Evolutionary conservation across 2,888 invertebrate genomes (phyloP).

Genomic region (Polymixis flavicincta): DNA sequence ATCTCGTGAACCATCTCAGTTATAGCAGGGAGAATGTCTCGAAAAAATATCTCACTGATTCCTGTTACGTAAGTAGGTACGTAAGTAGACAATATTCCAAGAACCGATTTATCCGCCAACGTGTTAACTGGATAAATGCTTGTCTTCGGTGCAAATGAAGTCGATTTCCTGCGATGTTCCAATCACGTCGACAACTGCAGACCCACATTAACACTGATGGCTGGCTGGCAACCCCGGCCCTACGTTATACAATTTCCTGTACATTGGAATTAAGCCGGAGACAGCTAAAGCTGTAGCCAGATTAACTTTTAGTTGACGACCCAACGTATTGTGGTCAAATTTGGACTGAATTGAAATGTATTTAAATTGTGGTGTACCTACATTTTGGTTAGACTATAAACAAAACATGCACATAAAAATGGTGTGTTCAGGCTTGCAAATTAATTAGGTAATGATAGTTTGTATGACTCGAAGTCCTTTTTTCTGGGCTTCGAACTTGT

Average conservation of each 20-base stretch:
- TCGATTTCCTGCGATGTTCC: slow-evolving; percentile 49
- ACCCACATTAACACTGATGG: slow-evolving; percentile 29
- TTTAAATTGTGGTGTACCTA: background rate
- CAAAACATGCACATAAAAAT: background rate
- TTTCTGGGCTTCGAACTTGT: background rate
- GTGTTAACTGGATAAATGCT: slow-evolving; percentile 31
- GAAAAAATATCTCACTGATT: background rate
- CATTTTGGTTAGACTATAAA: background rate
- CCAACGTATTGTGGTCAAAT: background rate
- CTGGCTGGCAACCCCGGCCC: slow-evolving; percentile 19
- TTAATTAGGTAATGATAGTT: too few species aligned
- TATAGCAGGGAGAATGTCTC: background rate
- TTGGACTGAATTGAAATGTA: background rate
- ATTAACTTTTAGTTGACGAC: background rate
- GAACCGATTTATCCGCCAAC: background rate
- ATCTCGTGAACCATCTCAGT: background rate
- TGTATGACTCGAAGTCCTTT: background rate
- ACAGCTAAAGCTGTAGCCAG: slow-evolving; percentile 35
- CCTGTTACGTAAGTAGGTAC: background rate
- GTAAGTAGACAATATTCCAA: background rate
- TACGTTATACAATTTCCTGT: slow-evolving; percentile 52
- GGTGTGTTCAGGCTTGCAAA: background rate
- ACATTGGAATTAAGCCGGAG: slow-evolving; percentile 29
- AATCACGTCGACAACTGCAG: slow-evolving; percentile 38
- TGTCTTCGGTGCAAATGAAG: slow-evolving; percentile 27